Conservation (phyloP, 2,888 invertebrate genomes). For the Drosophila diplacantha region DNA sequence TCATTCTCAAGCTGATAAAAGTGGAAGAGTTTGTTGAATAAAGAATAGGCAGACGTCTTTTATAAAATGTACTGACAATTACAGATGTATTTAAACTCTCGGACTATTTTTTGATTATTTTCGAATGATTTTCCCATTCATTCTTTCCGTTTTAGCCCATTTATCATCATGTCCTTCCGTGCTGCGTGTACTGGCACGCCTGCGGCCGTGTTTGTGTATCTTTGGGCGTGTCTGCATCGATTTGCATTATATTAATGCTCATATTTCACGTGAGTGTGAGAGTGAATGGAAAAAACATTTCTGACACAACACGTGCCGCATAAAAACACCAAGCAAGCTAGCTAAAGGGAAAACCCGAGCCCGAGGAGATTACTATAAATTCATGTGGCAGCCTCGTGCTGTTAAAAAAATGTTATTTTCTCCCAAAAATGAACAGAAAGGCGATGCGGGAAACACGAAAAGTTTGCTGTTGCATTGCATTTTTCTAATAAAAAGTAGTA, state of each 20-base stretch:
- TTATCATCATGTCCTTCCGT: constrained; percentile 7
- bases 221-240: constrained; percentile 22
- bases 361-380: constrained; percentile 18
- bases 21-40: background rate
- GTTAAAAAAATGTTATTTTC: constrained; percentile 11
- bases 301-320: constrained; percentile 1
- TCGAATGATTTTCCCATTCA: background rate
- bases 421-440: constrained; percentile 17
- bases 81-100: background rate
- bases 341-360: background rate
- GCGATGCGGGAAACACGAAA: background rate
- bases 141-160: background rate
- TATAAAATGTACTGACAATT: background rate
- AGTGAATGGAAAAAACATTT: constrained; percentile 4
- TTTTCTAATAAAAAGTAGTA: constrained; percentile 23
- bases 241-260: constrained; percentile 27
- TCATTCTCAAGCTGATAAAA: constrained; percentile 2
- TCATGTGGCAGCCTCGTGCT: constrained; percentile 8
- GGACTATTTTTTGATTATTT: background rate
- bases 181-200: constrained; percentile 2
- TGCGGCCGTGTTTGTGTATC: background rate
- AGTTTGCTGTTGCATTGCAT: constrained; percentile 34
- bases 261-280: constrained; percentile 9
- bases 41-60: background rate
- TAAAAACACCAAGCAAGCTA: background rate